phyloP scores from a whole-genome alignment of 2,113 vertebrate species.

The Thermophis baileyi region DNA sequence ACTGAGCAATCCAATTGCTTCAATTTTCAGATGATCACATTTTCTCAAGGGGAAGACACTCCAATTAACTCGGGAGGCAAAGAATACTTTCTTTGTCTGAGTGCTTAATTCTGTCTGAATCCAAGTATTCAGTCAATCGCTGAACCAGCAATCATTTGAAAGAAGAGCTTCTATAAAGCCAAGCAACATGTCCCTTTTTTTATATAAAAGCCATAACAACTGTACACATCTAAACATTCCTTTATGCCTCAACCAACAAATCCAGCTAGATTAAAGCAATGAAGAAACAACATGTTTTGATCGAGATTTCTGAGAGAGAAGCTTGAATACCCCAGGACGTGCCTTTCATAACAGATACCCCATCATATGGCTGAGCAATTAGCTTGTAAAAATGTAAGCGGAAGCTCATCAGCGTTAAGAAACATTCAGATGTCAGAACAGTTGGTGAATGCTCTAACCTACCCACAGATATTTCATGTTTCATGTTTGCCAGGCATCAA shows the following conservation, averaged over 20 bases:
- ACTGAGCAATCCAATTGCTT: not conserved
- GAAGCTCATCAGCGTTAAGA: not conserved
- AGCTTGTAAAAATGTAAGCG: not conserved
- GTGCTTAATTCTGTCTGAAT: not conserved
- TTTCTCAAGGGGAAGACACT: not conserved
- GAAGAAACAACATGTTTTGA: not conserved
- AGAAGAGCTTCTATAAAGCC: not conserved
- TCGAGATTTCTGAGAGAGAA: not conserved
- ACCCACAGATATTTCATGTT: not conserved
- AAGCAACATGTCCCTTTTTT: not conserved
- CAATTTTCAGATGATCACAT: not conserved
- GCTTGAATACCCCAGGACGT: not conserved
- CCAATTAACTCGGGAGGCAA: not conserved
- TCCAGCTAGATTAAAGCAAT: not conserved
- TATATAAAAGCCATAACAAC: not conserved
- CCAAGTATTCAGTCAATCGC: not conserved
- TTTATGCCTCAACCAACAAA: not conserved
- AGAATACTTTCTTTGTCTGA: not conserved
- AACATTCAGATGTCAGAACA: not conserved
- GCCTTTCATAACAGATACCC: not conserved
- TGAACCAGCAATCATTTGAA: not conserved
- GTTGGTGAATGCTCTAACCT: not conserved
- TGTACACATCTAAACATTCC: not conserved
- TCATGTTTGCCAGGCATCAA: not conserved
- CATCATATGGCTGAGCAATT: not conserved